Conservation (phyloP, 2,888 invertebrate species). For the Seira ritae region DNA sequence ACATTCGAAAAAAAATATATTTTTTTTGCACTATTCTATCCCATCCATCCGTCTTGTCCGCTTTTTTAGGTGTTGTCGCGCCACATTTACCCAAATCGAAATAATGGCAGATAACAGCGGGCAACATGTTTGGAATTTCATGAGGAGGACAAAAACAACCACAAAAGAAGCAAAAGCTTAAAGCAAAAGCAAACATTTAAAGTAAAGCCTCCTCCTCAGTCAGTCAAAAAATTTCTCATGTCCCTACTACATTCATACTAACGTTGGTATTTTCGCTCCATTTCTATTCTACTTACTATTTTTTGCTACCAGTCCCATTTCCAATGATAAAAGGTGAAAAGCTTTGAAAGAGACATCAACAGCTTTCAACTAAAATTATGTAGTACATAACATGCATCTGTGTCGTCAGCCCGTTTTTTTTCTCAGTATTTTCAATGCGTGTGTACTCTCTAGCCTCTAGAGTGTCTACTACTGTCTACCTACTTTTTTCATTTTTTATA, state of each 20-base stretch:
- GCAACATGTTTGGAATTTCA: slow-evolving; percentile 61
- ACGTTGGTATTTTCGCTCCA: too few relatives aligned
- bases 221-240: too few relatives aligned
- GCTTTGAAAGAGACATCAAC: slow-evolving; percentile 59
- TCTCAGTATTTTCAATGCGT: slow-evolving; percentile 1
- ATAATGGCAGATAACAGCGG: slow-evolving; percentile 59
- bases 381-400: slow-evolving; percentile 33
- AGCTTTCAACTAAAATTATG: slow-evolving; percentile 38
- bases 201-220: not conserved
- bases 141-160: slow-evolving; percentile 51
- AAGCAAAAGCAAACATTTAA: slow-evolving; percentile 17
- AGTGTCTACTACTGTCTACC: not conserved
- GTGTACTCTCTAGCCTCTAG: not conserved
- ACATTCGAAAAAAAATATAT: not conserved
- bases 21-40: slow-evolving; percentile 1
- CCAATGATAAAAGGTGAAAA: slow-evolving; percentile 56
- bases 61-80: slow-evolving; percentile 36
- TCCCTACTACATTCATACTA: too few relatives aligned
- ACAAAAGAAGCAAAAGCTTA: slow-evolving; percentile 44
- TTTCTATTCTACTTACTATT: too few relatives aligned
- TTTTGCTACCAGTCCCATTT: slow-evolving; percentile 36
- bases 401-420: slow-evolving; percentile 14
- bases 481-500: slow-evolving; percentile 5
- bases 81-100: slow-evolving; percentile 60
- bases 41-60: not conserved